Conservation (phyloP, 2,888 invertebrate species). For the Eilema depressum region DNA sequence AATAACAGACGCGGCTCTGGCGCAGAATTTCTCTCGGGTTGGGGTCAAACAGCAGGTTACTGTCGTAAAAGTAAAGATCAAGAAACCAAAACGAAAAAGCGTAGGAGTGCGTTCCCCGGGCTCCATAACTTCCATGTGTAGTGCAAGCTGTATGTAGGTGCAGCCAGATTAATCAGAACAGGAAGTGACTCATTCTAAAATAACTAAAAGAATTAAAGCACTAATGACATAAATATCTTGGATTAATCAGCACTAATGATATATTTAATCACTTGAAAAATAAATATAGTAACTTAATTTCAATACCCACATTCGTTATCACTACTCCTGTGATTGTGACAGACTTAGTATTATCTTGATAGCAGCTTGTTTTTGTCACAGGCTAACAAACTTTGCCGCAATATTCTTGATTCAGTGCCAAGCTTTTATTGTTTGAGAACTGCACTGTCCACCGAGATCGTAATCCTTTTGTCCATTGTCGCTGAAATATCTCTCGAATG, state of each 20-base stretch:
- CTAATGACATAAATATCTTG: not conserved
- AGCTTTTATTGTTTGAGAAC: slow-evolving; percentile 42
- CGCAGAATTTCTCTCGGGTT: too few relatives aligned
- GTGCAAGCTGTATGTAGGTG: too few relatives aligned
- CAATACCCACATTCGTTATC: not conserved
- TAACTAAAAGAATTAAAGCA: not conserved
- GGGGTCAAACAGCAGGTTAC: too few relatives aligned
- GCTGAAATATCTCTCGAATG: slow-evolving; percentile 36
- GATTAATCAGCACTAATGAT: not conserved
- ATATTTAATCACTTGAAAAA: not conserved
- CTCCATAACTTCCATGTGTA: too few relatives aligned
- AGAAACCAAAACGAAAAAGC: too few relatives aligned
- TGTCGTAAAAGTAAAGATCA: too few relatives aligned
- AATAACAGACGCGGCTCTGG: too few relatives aligned
- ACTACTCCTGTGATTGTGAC: not conserved
- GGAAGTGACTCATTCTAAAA: not conserved
- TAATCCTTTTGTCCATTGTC: slow-evolving; percentile 36
- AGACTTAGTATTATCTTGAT: slow-evolving; percentile 3
- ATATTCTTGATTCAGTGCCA: slow-evolving; percentile 54
- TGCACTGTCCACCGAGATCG: slow-evolving; percentile 26
- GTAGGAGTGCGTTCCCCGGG: too few relatives aligned
- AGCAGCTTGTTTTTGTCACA: slow-evolving; percentile 14
- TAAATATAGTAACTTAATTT: not conserved
- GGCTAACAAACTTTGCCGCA: slow-evolving; percentile 57
- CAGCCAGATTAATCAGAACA: not conserved